phyloP scores from a whole-genome alignment of 2,888 invertebrate species.

The Spodoptera picta region DNA sequence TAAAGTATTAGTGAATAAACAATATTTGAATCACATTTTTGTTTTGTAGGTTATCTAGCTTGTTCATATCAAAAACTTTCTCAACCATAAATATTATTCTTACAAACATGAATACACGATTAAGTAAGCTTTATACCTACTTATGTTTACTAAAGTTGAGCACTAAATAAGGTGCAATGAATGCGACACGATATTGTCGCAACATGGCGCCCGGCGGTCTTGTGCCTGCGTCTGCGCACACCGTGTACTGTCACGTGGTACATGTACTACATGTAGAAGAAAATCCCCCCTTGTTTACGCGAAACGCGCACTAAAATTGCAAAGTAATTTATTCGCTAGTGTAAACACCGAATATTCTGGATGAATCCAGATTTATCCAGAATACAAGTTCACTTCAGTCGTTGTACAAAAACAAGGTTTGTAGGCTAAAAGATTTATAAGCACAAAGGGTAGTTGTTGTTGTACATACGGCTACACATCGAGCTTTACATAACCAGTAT shows the following conservation, averaged over 20 bases:
- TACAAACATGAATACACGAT: not conserved
- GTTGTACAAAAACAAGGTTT: constrained; percentile 10
- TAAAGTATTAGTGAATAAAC: too few species aligned
- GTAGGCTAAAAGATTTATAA: not conserved
- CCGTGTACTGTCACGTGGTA: constrained; percentile 53
- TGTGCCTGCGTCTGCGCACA: constrained; percentile 56
- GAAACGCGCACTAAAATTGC: constrained; percentile 30
- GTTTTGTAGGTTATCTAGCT: too few species aligned
- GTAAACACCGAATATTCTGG: constrained; percentile 44
- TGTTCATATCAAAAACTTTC: too few species aligned
- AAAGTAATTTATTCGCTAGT: constrained; percentile 38
- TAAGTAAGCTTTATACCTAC: constrained; percentile 13
- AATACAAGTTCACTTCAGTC: not conserved
- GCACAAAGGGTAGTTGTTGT: too few species aligned
- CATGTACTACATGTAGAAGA: constrained; percentile 23
- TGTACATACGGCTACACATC: too few species aligned
- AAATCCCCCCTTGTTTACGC: constrained; percentile 44
- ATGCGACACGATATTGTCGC: constrained; percentile 68
- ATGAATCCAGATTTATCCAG: constrained; percentile 1
- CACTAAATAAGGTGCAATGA: constrained; percentile 46
- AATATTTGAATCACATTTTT: too few species aligned
- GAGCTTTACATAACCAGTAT: too few species aligned
- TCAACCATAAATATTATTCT: not conserved
- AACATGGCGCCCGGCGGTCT: constrained; percentile 72
- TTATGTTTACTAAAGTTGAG: constrained; percentile 13